A percentile compares a stretch with the other conserved stretches of the same genome.
These are phyloP conservation scores for Thumatha senex DNA, from an alignment of 2,888 invertebrate genomes.

Conservation along the genomic window DNA sequence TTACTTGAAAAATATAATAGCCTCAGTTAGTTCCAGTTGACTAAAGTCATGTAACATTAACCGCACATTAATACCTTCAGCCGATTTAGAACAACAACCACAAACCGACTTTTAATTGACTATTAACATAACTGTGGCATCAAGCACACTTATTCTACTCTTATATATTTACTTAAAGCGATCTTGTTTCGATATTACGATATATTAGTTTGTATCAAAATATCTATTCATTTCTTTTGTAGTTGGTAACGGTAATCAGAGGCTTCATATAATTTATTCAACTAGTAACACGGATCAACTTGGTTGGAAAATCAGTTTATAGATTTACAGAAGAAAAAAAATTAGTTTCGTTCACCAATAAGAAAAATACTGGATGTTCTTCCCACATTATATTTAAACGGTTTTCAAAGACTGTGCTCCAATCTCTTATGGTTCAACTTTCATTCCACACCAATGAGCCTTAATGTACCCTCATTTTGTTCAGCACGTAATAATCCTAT, in stretches of 20 bases:
- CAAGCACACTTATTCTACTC: no score
- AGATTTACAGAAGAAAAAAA: no score
- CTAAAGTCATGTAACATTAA: conserved; percentile 29
- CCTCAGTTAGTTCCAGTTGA: conserved; percentile 17
- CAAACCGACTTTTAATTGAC: conserved; percentile 51
- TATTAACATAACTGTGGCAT: conserved; percentile 37
- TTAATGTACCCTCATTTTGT: conserved; percentile 64
- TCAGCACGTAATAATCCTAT: conserved; percentile 72
- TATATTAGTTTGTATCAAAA: no score
- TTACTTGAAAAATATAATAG: no score
- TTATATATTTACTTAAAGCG: conserved; percentile 42
- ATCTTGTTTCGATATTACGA: conserved; percentile 36
- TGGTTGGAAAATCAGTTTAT: no score
- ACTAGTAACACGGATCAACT: no score
- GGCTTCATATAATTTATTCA: no score
- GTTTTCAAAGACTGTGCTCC: conserved; percentile 16
- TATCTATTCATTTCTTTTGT: no score
- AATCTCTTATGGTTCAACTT: conserved; percentile 32
- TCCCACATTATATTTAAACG: conserved; percentile 3
- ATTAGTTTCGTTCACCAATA: not conserved
- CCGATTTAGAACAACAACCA: conserved; percentile 53
- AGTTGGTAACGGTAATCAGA: no score
- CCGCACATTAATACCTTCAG: conserved; percentile 57
- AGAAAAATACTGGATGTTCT: not conserved
- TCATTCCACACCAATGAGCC: conserved; percentile 49